Evolutionary conservation across 2,888 invertebrate genomes (phyloP), one percentile per base, ranked within the genome.

Genomic region (Lissonota sp.): DNA sequence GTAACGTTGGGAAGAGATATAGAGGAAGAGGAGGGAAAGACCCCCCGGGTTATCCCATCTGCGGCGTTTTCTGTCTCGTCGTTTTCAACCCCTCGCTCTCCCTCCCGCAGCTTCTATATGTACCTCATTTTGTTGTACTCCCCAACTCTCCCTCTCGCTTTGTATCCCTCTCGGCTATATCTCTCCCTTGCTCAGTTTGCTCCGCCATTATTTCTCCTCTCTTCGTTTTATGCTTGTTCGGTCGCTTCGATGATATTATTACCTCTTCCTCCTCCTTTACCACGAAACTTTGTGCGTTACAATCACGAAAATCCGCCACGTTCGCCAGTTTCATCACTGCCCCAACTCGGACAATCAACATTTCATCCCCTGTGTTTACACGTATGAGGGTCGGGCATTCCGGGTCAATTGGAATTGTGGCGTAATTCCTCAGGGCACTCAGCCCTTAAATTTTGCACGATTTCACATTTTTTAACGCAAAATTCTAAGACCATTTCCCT

Each of bases 31-130:
- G 49, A 49, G n/a, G 7, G 14, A n/a, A 8, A 55, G 7, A 42
- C 66, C 46, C 69, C 40, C 46, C 37, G 46, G 86, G 84, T 86
- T 87, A 89, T 87, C 90, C 88, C 90, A 89, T 90, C 89, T 89
- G 88, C 83, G 84, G 86, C 85, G 83, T 86, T 85, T 26, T 81
- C 83, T 83, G 84, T 85, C 84, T 85, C 84, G 58, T 79, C 78
- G 69, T 78, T 46, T 51, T 62, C 66, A 63, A 44, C 53, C 53
- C 62, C 60, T 49, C 79, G 67, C 70, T 80, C 79, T 63, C 78
- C 62, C 71, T 26, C 57, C 26, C 10, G 44, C 49, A 67, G 69
- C 58, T 73, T 60, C 16, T 39, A 37, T 40, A 6, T 53, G 60
- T 63, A 10, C 49, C 66, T 78, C 58, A 49, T 74, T 26, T 74